These are phyloP conservation scores for Zele albiditarsus DNA, from an alignment of 2,888 invertebrate species.

Conservation along the genomic window DNA sequence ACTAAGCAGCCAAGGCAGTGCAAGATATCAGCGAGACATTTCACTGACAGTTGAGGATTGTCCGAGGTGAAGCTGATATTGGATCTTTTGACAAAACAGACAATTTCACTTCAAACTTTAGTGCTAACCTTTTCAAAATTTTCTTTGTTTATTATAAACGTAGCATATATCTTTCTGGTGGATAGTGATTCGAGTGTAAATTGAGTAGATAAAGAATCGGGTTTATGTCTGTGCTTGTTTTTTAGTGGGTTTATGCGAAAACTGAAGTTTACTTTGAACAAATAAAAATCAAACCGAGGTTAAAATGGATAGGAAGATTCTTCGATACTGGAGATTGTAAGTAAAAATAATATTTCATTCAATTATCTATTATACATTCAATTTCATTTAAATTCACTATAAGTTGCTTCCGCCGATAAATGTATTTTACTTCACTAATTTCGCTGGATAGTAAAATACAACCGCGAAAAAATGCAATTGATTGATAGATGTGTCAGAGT, in stretches of 20 bases:
- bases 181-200: background rate
- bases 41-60: background rate
- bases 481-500: background rate
- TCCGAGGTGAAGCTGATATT: constrained; percentile 15
- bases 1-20: constrained; percentile 34
- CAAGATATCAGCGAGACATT: constrained; percentile 21
- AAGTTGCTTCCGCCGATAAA: no score
- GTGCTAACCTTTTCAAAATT: background rate
- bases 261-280: background rate
- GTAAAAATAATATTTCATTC: background rate
- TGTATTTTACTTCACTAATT: no score
- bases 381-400: background rate
- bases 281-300: background rate
- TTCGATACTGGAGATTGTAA: background rate
- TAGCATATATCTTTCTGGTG: background rate
- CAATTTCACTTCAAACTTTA: constrained; percentile 5
- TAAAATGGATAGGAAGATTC: constrained; percentile 28
- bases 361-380: background rate
- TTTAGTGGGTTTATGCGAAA: background rate
- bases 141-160: background rate
- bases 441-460: no score
- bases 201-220: background rate
- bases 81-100: constrained; percentile 4
- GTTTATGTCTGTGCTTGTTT: background rate
- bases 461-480: background rate